These are phyloP conservation scores for Melopsittacus undulatus DNA, from an alignment of 2,797 vertebrate genomes.

Conservation along the genomic window DNA sequence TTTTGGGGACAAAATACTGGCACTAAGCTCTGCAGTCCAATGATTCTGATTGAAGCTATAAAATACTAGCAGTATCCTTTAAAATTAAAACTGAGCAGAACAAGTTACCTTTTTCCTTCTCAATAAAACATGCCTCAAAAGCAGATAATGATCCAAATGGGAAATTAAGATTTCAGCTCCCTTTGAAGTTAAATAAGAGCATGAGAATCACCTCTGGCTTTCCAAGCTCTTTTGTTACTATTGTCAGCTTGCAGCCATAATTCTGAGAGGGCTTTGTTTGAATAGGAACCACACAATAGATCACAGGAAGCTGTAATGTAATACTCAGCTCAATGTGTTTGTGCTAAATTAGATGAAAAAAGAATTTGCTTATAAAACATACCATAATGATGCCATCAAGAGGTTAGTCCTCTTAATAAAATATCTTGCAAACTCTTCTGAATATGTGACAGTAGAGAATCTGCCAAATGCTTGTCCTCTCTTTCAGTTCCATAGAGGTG, in stretches of 20 bases:
- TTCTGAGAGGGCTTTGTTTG: not conserved
- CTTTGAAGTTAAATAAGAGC: not conserved
- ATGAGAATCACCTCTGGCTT: not conserved
- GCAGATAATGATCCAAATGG: not conserved
- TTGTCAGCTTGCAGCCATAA: not conserved
- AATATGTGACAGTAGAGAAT: not conserved
- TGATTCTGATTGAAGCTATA: not conserved
- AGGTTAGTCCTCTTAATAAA: not conserved
- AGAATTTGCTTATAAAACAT: not conserved
- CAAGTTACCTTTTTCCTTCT: not conserved
- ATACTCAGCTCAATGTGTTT: not conserved
- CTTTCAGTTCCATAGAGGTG: not conserved
- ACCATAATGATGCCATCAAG: not conserved
- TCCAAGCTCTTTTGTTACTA: not conserved
- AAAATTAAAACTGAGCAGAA: not conserved
- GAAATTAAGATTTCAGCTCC: not conserved
- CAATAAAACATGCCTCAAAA: not conserved
- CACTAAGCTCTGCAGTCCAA: not conserved
- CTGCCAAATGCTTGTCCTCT: not conserved
- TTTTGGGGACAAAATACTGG: not conserved
- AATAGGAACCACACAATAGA: not conserved
- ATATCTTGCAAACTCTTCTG: not conserved
- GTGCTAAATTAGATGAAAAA: not conserved
- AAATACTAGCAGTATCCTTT: not conserved
- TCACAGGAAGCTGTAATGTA: not conserved